These are phyloP conservation scores for Xenentodon cancila DNA, from an alignment of 2,797 vertebrate genomes.

Conservation along the genomic window DNA sequence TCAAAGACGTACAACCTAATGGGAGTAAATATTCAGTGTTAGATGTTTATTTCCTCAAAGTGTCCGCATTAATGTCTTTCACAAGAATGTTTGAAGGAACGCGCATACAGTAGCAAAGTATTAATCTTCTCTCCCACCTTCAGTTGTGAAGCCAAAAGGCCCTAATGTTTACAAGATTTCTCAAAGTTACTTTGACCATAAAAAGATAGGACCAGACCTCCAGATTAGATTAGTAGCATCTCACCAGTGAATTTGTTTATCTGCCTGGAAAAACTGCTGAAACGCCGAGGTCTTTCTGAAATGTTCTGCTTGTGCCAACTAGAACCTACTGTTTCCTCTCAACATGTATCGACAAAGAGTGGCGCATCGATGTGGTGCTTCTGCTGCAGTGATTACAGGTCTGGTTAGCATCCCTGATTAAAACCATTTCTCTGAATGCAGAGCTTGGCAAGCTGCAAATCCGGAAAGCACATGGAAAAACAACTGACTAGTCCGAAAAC, in stretches of 20 bases:
- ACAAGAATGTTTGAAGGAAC: conserved; percentile 37
- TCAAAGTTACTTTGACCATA: conserved; percentile 47
- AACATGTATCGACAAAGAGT: conserved; percentile 32
- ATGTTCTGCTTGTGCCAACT: conserved; percentile 28
- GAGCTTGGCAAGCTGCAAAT: background rate
- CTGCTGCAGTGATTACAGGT: conserved; percentile 27
- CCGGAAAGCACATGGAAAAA: too few relatives aligned
- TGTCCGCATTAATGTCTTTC: conserved; percentile 11
- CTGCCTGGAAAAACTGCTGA: conserved; percentile 39
- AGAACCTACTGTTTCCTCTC: conserved; percentile 24
- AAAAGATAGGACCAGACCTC: conserved; percentile 47
- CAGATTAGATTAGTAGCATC: conserved; percentile 53
- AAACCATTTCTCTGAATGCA: conserved; percentile 3
- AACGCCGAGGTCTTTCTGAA: conserved; percentile 51
- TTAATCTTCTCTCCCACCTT: conserved; percentile 51
- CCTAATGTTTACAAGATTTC: conserved; percentile 54
- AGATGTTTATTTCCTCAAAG: conserved; percentile 32
- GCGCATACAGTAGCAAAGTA: conserved; percentile 30
- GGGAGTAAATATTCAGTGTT: conserved; percentile 24
- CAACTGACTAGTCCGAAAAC: too few relatives aligned
- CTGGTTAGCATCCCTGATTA: conserved; percentile 27
- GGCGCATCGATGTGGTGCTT: conserved; percentile 9
- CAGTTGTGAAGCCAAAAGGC: conserved; percentile 54
- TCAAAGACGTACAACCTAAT: conserved; percentile 51
- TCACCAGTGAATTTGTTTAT: conserved; percentile 47